Evolutionary conservation across 2,113 vertebrate genomes (phyloP).

Genomic region (Chelonoidis abingdonii): DNA sequence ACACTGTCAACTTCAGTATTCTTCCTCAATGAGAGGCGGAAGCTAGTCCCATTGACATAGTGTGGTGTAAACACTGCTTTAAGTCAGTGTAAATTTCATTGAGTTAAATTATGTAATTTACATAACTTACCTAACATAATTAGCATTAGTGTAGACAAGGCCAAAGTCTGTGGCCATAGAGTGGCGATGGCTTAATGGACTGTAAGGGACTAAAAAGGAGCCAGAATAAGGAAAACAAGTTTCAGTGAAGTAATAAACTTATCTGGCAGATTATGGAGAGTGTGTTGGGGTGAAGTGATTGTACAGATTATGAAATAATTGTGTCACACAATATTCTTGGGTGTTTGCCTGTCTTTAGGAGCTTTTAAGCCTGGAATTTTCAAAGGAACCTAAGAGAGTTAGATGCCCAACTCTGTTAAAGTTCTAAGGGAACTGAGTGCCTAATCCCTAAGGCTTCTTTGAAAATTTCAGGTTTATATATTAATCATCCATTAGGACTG

Average conservation of each 20-base stretch:
- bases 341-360: too few species aligned
- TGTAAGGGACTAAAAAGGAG: background rate
- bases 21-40: too few species aligned
- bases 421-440: background rate
- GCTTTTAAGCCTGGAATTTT: background rate
- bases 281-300: too few species aligned
- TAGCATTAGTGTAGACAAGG: too few species aligned
- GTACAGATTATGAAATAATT: too few species aligned
- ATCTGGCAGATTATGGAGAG: background rate
- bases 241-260: background rate
- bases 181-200: background rate
- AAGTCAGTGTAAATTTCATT: too few species aligned
- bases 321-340: too few species aligned
- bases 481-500: background rate
- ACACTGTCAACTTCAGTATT: too few species aligned
- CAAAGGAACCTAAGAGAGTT: background rate
- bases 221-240: background rate
- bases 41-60: too few species aligned
- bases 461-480: background rate
- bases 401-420: background rate
- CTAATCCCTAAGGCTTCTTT: background rate
- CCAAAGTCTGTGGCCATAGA: background rate
- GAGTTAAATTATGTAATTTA: too few species aligned
- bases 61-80: too few species aligned
- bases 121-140: too few species aligned